Base-by-base conservation (phyloP, 1,140 invertebrate genomes). In the Saxidomus purpurata region DNA sequence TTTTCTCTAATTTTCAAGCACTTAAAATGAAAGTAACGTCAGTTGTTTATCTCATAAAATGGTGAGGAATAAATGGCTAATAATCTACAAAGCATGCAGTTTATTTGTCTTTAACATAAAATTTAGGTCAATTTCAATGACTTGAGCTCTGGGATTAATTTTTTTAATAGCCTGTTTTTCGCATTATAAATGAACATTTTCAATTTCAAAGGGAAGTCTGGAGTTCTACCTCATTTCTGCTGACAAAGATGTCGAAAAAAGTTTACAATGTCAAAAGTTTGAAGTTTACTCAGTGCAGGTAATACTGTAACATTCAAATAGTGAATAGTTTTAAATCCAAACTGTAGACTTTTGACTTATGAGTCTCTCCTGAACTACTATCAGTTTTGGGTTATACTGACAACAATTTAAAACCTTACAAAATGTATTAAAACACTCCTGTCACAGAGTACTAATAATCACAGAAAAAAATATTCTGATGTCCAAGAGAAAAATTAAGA, bases 21-120 rank as follows among this genome's bases (percentile, higher is more conserved):
- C 67, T 71, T 71, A 71, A 71, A 71, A 71, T 71, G 67, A 71
- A 71, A 38, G 67, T 71, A 71, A 71, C 67, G 17, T 71, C 34
- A 71, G 67, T 71, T 71, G 67, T n/a, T n/a, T 71, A 71, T 71
- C 9, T 71, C 67, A 38, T 71, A 71, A 71, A 71, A 17, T 40
- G 34, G 67, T 34, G 34, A 38, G 67, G 15, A 71, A 38, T 71
- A 71, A 71, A 71, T 67, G 67, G 34, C 15, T 19, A 28, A 71
- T 71, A 71, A 71, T 71, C 67, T 71, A 38, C 67, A 28, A 34
- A 67, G 31, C 34, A 67, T 67, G 61, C 28, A 67, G 28, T 67
- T 67, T 34, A 34, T 67, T 67, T 67, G 25, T 67, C 31, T 36
- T 67, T 67, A 28, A 28, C 8, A 22, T 38, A 71, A 79, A 79